Evolutionary conservation across 2,113 vertebrate species (phyloP).

Genomic region (Albula glossodonta): DNA sequence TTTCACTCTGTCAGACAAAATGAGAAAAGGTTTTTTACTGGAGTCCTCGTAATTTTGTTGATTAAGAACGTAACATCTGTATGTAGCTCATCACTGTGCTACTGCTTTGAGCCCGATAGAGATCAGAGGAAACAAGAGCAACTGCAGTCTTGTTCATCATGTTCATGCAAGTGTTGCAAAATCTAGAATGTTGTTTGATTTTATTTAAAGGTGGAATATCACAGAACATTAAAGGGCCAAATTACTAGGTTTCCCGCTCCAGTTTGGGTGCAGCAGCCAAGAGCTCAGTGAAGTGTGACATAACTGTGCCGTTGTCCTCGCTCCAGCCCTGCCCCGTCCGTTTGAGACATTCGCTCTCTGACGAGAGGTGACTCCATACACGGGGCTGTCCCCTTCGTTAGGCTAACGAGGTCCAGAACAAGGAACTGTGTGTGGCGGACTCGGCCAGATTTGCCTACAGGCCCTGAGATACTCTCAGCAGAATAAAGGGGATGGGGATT

Average conservation of each 20-base stretch:
- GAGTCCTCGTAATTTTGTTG: neutral
- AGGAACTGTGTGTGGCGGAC: conserved; percentile 65
- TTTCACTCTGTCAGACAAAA: neutral
- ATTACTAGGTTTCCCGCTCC: conserved; percentile 69
- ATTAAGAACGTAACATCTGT: neutral
- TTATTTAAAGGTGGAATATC: conserved; percentile 64
- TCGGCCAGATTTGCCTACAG: conserved; percentile 56
- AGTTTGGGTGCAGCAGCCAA: conserved; percentile 59
- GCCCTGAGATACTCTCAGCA: neutral
- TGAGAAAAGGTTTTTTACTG: neutral
- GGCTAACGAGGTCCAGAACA: conserved; percentile 69
- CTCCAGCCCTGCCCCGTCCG: conserved; percentile 39
- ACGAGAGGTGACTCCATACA: conserved; percentile 50
- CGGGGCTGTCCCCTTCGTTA: conserved; percentile 67
- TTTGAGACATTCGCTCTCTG: conserved; percentile 71
- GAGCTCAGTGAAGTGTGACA: conserved; percentile 65
- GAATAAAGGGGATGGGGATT: conserved; percentile 34
- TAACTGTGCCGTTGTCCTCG: conserved; percentile 63
- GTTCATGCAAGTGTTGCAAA: neutral
- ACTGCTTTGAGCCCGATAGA: neutral
- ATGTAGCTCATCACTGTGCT: neutral
- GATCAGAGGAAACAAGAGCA: neutral
- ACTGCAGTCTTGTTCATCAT: neutral
- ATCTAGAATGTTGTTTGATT: conserved; percentile 55
- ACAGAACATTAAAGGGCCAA: conserved; percentile 64